These are phyloP conservation scores for Ormyrus rosae DNA, from an alignment of 2,888 invertebrate species.

Conservation along the genomic window DNA sequence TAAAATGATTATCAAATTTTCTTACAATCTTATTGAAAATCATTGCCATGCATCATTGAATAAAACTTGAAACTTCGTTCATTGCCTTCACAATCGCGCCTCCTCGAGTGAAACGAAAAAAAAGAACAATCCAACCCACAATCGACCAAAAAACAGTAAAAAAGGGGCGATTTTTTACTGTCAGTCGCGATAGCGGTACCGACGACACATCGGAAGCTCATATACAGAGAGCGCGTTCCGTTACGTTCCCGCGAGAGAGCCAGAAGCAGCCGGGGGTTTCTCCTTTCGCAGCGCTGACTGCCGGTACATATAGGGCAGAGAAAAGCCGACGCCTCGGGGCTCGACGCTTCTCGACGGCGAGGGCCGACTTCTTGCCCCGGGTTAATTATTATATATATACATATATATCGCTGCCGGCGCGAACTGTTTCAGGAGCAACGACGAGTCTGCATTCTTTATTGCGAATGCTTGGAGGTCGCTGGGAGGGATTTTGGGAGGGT, in stretches of 20 bases:
- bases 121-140: not conserved
- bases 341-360: not conserved
- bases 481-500: too few relatives aligned
- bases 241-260: not conserved
- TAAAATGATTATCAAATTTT: too few relatives aligned
- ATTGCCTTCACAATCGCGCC: too few relatives aligned
- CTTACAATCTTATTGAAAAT: too few relatives aligned
- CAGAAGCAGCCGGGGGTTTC: not conserved
- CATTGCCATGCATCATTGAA: too few relatives aligned
- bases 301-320: constrained; percentile 28
- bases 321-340: constrained; percentile 27
- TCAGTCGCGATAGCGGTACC: constrained; percentile 16
- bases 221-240: not conserved
- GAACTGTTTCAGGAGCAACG: too few relatives aligned
- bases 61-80: too few relatives aligned
- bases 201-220: not conserved
- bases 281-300: constrained; percentile 5
- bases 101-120: not conserved
- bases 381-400: constrained; percentile 27
- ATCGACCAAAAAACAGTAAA: not conserved
- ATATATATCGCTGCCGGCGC: not conserved
- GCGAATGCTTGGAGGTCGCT: too few relatives aligned
- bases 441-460: too few relatives aligned
- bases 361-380: not conserved
- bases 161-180: too few relatives aligned